Evolutionary conservation across 1,140 invertebrate species (phyloP), one percentile per base, ranked within the genome.

Genomic region (Drosophila pallidifrons): DNA sequence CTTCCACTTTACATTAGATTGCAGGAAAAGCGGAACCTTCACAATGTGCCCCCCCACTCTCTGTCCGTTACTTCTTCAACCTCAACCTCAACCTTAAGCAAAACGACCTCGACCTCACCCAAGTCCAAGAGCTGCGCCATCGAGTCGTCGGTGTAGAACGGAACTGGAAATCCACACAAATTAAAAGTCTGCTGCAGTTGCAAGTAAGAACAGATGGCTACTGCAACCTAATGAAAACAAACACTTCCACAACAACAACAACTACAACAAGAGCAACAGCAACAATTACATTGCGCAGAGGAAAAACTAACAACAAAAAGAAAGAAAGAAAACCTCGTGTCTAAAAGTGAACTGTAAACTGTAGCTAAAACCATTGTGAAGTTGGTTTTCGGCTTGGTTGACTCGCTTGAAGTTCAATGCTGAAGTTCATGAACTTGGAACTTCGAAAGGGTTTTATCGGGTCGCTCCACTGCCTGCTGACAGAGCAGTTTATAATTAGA

Each of bases 401-500:
- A 51, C 52, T 82, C 63, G 54, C 82, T 76, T 46, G 80, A 87
- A 87, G 83, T 88, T 88, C 83, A 88, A 88, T 89, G 85, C 77
- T 81, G 80, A 88, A 88, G 83, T 88, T 88, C 83, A 88, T 89
- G 83, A 88, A 88, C 85, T 88, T 88, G 83, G 67, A 73, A 81
- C 65, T 89, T 72, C 15, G 57, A 51, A 75, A 72, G 77, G 80
- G 73, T 85, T 85, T 25, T 75, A 51, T 15, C 59, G 38, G 60
- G 32, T 61, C 32, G 46, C 63, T 58, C 47, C 54, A 49, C 54
- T 68, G 52, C 43, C 71, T 77, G 81, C 83, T 88, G 85, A 88
- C 85, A 60, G 77, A 80, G 85, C 85, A 83, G 85, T 88, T 88
- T 88, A 83, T 87, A 87, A 87, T 87, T 87, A 87, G 83, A 87